phyloP scores from a whole-genome alignment of 2,797 vertebrate genomes.

The Pseudochaenichthys georgianus region DNA sequence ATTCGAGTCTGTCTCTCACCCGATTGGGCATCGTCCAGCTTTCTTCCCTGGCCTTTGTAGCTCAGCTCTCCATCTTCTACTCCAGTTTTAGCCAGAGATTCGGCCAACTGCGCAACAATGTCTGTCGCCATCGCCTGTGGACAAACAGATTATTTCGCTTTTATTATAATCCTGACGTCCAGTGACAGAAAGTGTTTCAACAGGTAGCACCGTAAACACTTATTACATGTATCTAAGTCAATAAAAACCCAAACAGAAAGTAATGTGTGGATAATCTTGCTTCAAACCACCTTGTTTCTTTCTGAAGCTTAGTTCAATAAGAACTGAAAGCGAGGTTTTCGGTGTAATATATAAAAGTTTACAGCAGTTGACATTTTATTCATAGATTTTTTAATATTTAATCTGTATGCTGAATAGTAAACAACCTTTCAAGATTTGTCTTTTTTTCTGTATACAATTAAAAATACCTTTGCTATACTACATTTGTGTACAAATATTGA shows the following conservation, averaged over 20 bases:
- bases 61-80: constrained; percentile 93
- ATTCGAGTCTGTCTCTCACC: constrained; percentile 81
- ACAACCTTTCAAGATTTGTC: neutral
- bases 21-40: constrained; percentile 93
- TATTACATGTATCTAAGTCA: neutral
- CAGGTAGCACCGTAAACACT: neutral
- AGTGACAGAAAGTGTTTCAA: neutral
- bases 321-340: constrained; percentile 10
- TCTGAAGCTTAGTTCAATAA: neutral
- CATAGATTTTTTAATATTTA: neutral
- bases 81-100: constrained; percentile 92
- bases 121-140: constrained; percentile 91
- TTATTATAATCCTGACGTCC: neutral
- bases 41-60: constrained; percentile 95
- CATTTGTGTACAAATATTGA: too few relatives aligned
- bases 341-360: neutral
- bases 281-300: neutral
- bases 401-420: neutral
- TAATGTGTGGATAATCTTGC: too few relatives aligned
- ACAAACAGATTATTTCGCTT: constrained; percentile 7
- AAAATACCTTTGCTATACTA: too few relatives aligned
- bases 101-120: constrained; percentile 90
- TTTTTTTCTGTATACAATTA: too few relatives aligned
- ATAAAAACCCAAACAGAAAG: too few relatives aligned
- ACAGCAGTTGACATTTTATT: neutral